Conservation (phyloP, 1,140 invertebrate genomes). For the Hesperophylax magnus region DNA sequence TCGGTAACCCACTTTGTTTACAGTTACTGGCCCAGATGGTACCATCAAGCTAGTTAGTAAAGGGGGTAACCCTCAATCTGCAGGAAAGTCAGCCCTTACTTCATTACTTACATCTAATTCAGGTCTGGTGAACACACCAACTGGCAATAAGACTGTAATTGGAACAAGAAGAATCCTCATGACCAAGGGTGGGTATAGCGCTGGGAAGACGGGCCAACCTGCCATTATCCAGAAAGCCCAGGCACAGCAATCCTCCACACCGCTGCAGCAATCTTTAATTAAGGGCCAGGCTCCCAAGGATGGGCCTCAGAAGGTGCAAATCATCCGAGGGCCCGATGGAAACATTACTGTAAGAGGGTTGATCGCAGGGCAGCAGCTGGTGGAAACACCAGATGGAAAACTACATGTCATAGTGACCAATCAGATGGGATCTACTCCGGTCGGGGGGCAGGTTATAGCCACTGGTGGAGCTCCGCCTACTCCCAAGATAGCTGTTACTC, state of each 20-base stretch:
- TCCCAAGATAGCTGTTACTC: conserved; percentile 52
- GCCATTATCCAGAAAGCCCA: conserved; percentile 61
- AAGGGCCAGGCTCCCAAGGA: conserved; percentile 61
- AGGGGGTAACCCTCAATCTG: conserved; percentile 71
- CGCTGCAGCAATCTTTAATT: conserved; percentile 59
- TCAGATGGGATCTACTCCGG: conserved; percentile 60
- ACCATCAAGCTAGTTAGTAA: conserved; percentile 75
- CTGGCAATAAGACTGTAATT: conserved; percentile 77
- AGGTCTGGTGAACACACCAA: conserved; percentile 65
- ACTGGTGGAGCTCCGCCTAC: conserved; percentile 51
- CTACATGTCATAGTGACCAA: conserved; percentile 82
- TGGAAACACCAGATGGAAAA: conserved; percentile 94
- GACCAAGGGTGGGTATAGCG: conserved; percentile 85
- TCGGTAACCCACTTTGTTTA: conserved; percentile 46
- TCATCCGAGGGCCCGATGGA: conserved; percentile 90
- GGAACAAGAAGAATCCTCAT: conserved; percentile 83
- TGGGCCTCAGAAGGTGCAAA: conserved; percentile 87
- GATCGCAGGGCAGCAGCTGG: conserved; percentile 92
- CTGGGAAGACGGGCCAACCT: conserved; percentile 80
- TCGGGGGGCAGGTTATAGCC: conserved; percentile 53
- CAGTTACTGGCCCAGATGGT: conserved; percentile 67
- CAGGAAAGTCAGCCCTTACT: conserved; percentile 78
- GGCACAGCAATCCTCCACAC: conserved; percentile 36
- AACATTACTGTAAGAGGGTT: conserved; percentile 93
- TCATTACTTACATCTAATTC: conserved; percentile 74